Percentiles rank a stretch among this genome's conserved stretches.
These are phyloP conservation scores for Empis livida DNA, from an alignment of 2,888 invertebrate species.

Conservation along the genomic window DNA sequence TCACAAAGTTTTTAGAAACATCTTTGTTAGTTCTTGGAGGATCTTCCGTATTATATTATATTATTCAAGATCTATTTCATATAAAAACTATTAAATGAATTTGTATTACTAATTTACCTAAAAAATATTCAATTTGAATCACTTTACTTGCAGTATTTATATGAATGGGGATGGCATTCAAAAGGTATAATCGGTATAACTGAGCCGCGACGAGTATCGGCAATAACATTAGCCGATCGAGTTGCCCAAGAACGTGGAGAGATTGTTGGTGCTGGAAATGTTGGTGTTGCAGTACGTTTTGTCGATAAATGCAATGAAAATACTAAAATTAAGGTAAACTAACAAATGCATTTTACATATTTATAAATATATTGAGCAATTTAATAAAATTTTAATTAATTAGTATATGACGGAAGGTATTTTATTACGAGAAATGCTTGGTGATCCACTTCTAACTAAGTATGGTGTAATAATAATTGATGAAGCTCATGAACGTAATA, in stretches of 20 bases:
- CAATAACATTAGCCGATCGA: slow-evolving; percentile 72
- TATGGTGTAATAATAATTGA: slow-evolving; percentile 84
- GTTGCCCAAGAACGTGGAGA: slow-evolving; percentile 80
- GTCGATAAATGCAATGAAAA: slow-evolving; percentile 47
- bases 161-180: slow-evolving; percentile 72
- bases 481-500: slow-evolving; percentile 90
- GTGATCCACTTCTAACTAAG: slow-evolving; percentile 78
- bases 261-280: slow-evolving; percentile 55
- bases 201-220: slow-evolving; percentile 84
- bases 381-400: slow-evolving; percentile 11
- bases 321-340: slow-evolving; percentile 59
- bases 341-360: not conserved
- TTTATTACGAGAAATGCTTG: slow-evolving; percentile 85
- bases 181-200: slow-evolving; percentile 78
- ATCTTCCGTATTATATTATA: no score
- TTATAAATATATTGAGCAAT: not conserved
- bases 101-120: no score
- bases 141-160: slow-evolving; percentile 55
- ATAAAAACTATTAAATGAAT: no score
- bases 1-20: no score
- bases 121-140: not conserved
- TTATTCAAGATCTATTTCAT: no score
- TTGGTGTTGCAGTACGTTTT: slow-evolving; percentile 81
- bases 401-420: slow-evolving; percentile 97
- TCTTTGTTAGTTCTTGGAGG: no score